These are phyloP conservation scores for Cardinalis cardinalis DNA, from an alignment of 2,113 vertebrate genomes.

Conservation along the genomic window DNA sequence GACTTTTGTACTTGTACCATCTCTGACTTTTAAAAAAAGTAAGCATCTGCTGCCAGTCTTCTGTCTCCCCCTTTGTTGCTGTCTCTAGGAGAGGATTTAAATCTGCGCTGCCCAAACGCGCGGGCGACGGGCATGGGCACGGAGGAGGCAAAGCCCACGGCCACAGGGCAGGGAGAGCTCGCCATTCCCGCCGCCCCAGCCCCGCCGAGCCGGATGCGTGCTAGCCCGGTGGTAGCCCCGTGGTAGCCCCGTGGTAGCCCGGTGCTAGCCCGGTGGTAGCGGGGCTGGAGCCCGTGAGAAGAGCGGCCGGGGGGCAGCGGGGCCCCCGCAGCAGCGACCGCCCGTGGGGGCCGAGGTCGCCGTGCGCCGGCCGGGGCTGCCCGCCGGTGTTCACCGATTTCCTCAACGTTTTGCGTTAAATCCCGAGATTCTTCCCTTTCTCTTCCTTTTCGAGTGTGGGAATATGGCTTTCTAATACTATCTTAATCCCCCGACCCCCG, in stretches of 20 bases:
- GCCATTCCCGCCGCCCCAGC: neutral
- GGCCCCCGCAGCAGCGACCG: neutral
- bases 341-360: neutral
- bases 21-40: neutral
- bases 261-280: accelerated
- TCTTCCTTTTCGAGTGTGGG: neutral
- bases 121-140: neutral
- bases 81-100: neutral
- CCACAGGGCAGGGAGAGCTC: accelerated
- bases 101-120: accelerated
- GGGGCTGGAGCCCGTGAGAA: neutral
- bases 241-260: neutral
- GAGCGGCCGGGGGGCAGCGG: no score
- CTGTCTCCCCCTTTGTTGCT: neutral
- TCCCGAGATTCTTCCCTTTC: neutral
- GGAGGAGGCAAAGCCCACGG: no score
- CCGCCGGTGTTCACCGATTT: neutral
- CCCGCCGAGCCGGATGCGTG: neutral
- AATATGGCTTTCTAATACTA: neutral
- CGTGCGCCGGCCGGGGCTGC: neutral
- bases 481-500: neutral
- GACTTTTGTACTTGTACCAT: neutral
- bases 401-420: neutral
- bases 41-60: neutral
- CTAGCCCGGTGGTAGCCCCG: no score